Base-by-base conservation (phyloP, 2,113 vertebrate genomes). In the Campylomormyrus numenius region DNA sequence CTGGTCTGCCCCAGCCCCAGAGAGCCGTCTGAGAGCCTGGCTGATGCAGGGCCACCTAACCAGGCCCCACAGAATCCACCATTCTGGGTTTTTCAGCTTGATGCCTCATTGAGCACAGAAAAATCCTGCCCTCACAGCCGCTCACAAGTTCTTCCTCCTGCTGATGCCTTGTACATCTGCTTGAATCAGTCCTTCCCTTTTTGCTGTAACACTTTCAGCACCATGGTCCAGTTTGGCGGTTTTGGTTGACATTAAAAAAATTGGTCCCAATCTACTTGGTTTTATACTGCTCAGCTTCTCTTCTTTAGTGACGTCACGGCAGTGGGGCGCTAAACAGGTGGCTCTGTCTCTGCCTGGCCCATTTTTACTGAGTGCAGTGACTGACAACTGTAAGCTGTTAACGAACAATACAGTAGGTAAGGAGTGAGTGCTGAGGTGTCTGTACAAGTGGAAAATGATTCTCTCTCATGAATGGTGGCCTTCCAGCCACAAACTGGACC, bases 1-100 rank as follows among this genome's bases (percentile, higher is more conserved):
- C 96, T 95, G 96, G 94, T 90, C 93, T 91, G 17, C 42, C 77
- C 93, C 90, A 27, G 89, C 92, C 93, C 66, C 39, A 58, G 74
- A 42, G 35, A 27, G 74, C 31, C 10, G 1, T 1, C n/a, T n/a
- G n/a, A 66, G 62, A 66, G 62, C 8, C 62, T 27, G 21, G 7
- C 35, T 17, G 80, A 21, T 8, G 42, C 19, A 3, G 80, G 2
- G 2, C 5, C 80, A 24, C 39, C 42, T 42, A 84, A 46, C 39
- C 21, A 21, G 15, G 35, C 77, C 77, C 7, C 35, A 19, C 35
- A 39, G 35, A 11, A 77, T 39, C 70, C 70, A 3, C 70, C 70
- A 77, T 39, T 11, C 15, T 77, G 27, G 31, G 1, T 5, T 77
- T 15, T 13, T 35, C 70, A 77, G 27, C 70, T 39, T 39, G 70